A percentile compares a stretch with the other conserved stretches of the same genome.
Evolutionary conservation across 2,113 vertebrate species (phyloP).

Genomic region (Phyllostomus discolor): DNA sequence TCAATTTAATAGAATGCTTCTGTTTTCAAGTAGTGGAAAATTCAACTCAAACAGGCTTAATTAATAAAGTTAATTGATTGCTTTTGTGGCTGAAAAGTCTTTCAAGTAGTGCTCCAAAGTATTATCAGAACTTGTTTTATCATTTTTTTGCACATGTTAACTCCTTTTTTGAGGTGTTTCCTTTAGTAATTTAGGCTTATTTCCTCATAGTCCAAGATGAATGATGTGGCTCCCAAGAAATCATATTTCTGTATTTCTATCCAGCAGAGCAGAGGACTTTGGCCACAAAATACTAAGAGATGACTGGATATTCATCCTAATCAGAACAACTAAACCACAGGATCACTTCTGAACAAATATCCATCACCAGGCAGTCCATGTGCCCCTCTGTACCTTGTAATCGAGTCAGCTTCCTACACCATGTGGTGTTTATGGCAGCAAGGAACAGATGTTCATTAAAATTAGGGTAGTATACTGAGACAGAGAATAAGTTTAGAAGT

Average conservation of each 20-base stretch:
- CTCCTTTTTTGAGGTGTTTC: neutral
- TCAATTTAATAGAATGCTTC: neutral
- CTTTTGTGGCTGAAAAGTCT: neutral
- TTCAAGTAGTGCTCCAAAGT: neutral
- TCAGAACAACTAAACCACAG: neutral
- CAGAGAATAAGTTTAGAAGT: neutral
- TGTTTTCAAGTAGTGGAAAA: slow-evolving; percentile 13
- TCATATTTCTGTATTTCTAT: neutral
- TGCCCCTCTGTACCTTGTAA: neutral
- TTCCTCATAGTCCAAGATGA: neutral
- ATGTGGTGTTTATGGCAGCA: neutral
- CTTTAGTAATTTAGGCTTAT: neutral
- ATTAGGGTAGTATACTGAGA: neutral
- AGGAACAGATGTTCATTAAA: neutral
- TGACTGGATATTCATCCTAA: neutral
- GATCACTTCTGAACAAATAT: neutral
- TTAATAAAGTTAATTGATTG: neutral
- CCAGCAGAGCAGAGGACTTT: neutral
- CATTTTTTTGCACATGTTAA: neutral
- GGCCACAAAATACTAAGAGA: neutral
- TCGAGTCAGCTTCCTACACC: neutral
- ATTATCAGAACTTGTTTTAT: neutral
- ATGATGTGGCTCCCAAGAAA: neutral
- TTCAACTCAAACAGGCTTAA: neutral
- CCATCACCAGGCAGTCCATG: neutral